Evolutionary conservation across 2,113 vertebrate species (phyloP).

Genomic region (Neotoma lepida): DNA sequence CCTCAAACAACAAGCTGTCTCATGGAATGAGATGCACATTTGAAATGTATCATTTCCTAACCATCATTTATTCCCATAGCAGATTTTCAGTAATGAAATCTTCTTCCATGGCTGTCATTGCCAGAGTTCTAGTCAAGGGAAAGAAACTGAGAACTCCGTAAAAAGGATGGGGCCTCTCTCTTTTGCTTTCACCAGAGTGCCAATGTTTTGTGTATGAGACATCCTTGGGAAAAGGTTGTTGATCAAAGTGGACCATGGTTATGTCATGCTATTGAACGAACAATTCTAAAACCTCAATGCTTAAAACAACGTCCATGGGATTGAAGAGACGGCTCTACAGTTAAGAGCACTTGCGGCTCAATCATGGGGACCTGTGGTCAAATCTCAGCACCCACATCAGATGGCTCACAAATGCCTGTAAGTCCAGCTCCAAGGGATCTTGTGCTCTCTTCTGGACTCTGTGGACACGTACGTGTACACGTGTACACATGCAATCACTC

Average conservation of each 20-base stretch:
- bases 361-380: background rate
- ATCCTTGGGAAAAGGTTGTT: background rate
- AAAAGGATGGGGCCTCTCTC: background rate
- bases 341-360: background rate
- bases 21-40: background rate
- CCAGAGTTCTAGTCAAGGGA: background rate
- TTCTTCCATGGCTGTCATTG: background rate
- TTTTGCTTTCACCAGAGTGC: background rate
- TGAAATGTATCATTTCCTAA: background rate
- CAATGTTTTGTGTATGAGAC: accelerated
- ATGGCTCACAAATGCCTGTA: too few species aligned
- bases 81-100: background rate
- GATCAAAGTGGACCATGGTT: background rate
- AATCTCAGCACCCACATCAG: too few species aligned
- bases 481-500: background rate
- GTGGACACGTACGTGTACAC: background rate
- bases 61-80: background rate
- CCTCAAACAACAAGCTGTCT: background rate
- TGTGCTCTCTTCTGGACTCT: background rate
- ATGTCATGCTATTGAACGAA: background rate
- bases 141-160: background rate
- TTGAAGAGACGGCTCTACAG: background rate
- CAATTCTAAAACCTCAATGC: background rate
- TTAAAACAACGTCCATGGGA: background rate
- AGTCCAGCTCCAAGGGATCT: background rate